These are phyloP conservation scores for Stylophora pistillata DNA, from an alignment of 64 coral and sea anemone species.

Conservation along the genomic window DNA sequence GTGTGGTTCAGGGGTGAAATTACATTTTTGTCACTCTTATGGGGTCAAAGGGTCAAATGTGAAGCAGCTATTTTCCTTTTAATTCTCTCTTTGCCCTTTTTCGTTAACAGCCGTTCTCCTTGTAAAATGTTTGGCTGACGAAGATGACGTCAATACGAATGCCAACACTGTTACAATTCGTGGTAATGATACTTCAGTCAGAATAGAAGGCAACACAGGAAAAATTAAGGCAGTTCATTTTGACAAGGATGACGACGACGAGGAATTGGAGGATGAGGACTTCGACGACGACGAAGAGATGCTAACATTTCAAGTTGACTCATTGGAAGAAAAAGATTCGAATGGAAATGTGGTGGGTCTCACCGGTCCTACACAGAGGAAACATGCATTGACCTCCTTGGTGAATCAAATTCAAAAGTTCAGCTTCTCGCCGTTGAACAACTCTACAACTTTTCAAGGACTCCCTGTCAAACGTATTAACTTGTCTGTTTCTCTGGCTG, in stretches of 20 bases:
- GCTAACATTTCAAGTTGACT: background rate
- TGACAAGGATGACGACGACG: background rate
- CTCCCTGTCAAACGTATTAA: background rate
- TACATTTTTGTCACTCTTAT: no score
- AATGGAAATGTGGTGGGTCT: background rate
- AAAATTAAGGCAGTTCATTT: conserved; percentile 1
- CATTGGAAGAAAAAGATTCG: background rate
- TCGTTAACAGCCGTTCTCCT: background rate
- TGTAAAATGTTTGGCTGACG: background rate
- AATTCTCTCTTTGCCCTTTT: background rate
- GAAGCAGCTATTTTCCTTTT: no score
- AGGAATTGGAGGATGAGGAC: background rate
- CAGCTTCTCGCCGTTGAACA: background rate
- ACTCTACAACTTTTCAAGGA: conserved; percentile 11
- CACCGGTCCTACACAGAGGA: background rate
- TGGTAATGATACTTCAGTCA: background rate
- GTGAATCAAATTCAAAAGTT: background rate
- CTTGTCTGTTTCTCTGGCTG: background rate
- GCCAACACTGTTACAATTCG: background rate
- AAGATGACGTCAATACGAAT: background rate
- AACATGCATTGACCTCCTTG: background rate
- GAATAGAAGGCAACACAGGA: conserved; percentile 1
- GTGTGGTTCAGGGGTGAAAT: no score
- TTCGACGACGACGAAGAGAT: background rate
- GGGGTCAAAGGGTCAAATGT: no score